Evolutionary conservation across 2,888 invertebrate species (phyloP).

Genomic region (Polymixis lichenea): DNA sequence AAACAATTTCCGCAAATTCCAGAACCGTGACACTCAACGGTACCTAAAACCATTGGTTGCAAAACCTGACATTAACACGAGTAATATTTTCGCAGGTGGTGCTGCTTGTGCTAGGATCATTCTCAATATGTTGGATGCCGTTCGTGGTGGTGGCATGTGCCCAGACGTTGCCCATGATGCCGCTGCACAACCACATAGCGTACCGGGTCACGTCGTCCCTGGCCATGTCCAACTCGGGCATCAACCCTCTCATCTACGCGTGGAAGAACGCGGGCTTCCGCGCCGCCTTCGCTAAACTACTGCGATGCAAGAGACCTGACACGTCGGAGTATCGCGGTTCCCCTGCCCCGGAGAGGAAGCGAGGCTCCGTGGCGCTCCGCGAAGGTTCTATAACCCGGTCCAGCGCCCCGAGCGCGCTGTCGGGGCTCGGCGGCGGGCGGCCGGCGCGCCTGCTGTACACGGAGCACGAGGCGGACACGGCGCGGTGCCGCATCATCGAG

Average conservation of each 20-base stretch:
- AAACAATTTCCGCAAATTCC: not conserved
- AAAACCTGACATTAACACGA: not conserved
- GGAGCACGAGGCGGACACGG: constrained; percentile 81
- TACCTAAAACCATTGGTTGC: not conserved
- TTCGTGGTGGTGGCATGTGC: constrained; percentile 93
- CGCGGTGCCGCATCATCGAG: constrained; percentile 88
- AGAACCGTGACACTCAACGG: not conserved
- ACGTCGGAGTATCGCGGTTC: constrained; percentile 89
- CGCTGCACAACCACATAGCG: constrained; percentile 88
- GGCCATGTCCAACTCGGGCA: constrained; percentile 95
- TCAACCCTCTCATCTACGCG: constrained; percentile 96
- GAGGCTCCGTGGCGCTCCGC: constrained; percentile 87
- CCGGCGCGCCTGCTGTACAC: constrained; percentile 85
- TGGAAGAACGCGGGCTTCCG: constrained; percentile 96
- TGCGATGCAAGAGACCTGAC: constrained; percentile 92
- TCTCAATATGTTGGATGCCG: constrained; percentile 95
- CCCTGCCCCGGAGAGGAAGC: constrained; percentile 89
- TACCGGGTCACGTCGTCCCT: constrained; percentile 93
- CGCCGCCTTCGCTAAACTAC: constrained; percentile 92
- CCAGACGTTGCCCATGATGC: constrained; percentile 89
- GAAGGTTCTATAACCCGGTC: constrained; percentile 86
- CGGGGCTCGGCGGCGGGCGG: constrained; percentile 83
- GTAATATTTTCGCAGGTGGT: constrained; percentile 91
- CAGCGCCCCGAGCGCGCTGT: constrained; percentile 80
- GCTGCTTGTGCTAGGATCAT: constrained; percentile 94